Conservation (phyloP, 2,113 vertebrate species). For the Gnathonemus echidnorhynchus region DNA sequence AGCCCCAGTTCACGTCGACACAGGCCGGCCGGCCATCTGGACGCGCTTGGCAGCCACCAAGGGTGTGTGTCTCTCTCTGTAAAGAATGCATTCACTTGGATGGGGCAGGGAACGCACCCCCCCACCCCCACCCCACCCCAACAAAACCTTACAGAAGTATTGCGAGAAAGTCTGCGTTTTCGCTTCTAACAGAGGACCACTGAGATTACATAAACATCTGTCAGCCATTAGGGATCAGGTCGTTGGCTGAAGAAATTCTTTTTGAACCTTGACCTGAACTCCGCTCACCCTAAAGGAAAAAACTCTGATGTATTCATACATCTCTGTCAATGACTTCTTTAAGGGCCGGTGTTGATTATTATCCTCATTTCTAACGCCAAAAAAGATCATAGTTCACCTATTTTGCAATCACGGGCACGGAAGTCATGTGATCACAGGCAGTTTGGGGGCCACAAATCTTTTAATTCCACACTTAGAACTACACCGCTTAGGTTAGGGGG, state of each 20-base stretch:
- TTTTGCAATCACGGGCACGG: slow-evolving; percentile 8
- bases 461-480: slow-evolving; percentile 15
- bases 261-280: slow-evolving; percentile 47
- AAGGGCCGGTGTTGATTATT: slow-evolving; percentile 18
- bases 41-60: slow-evolving; percentile 29
- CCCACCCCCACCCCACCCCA: neutral
- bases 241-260: slow-evolving; percentile 41
- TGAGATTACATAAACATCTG: slow-evolving; percentile 57
- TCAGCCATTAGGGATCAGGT: slow-evolving; percentile 47
- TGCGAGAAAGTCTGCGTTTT: slow-evolving; percentile 21
- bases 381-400: slow-evolving; percentile 10
- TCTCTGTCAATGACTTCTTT: slow-evolving; percentile 11
- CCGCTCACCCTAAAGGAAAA: slow-evolving; percentile 24
- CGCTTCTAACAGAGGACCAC: slow-evolving; percentile 41
- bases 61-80: slow-evolving; percentile 19
- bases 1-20: slow-evolving; percentile 23
- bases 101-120: neutral
- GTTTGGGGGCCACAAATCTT: slow-evolving; percentile 19
- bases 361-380: slow-evolving; percentile 10
- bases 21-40: slow-evolving; percentile 34
- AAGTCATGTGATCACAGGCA: neutral
- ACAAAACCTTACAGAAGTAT: neutral
- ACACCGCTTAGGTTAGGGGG: neutral
- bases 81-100: slow-evolving; percentile 35
- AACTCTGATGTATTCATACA: slow-evolving; percentile 14